phyloP scores from a whole-genome alignment of 2,888 invertebrate genomes.

The Eupeodes luniger region DNA sequence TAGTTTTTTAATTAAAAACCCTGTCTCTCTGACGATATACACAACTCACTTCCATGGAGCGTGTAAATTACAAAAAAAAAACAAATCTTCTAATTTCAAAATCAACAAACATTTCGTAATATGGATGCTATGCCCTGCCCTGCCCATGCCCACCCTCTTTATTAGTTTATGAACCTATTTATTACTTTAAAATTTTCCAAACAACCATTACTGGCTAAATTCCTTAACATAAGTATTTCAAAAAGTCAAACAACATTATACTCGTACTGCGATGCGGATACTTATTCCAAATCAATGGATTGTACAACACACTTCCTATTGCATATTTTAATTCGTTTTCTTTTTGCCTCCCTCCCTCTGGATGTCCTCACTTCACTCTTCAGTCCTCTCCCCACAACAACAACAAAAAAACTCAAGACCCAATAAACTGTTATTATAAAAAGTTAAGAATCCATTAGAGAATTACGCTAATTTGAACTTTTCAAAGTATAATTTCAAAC shows the following conservation, averaged over 20 bases:
- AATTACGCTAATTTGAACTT: constrained; percentile 60
- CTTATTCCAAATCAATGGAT: constrained; percentile 54
- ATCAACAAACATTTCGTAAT: too few relatives aligned
- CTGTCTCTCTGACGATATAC: too few relatives aligned
- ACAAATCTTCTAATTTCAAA: too few relatives aligned
- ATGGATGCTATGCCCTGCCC: too few relatives aligned
- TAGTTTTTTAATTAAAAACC: too few relatives aligned
- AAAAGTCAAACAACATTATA: neutral
- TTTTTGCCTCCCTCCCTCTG: neutral
- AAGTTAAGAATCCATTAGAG: constrained; percentile 55
- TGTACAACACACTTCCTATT: constrained; percentile 19
- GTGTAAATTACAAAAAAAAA: too few relatives aligned
- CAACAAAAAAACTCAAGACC: neutral
- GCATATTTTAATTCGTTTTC: constrained; percentile 4
- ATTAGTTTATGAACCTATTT: too few relatives aligned
- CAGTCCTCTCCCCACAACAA: neutral
- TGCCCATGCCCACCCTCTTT: too few relatives aligned
- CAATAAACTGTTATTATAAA: constrained; percentile 51
- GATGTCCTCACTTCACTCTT: too few relatives aligned
- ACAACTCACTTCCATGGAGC: too few relatives aligned
- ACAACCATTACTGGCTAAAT: constrained; percentile 15
- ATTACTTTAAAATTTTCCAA: neutral
- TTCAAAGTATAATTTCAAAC: constrained; percentile 42
- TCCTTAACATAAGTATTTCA: neutral
- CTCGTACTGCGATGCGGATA: constrained; percentile 26